Evolutionary conservation across 2,797 vertebrate genomes (phyloP).

Genomic region (Acipenser ruthenus): DNA sequence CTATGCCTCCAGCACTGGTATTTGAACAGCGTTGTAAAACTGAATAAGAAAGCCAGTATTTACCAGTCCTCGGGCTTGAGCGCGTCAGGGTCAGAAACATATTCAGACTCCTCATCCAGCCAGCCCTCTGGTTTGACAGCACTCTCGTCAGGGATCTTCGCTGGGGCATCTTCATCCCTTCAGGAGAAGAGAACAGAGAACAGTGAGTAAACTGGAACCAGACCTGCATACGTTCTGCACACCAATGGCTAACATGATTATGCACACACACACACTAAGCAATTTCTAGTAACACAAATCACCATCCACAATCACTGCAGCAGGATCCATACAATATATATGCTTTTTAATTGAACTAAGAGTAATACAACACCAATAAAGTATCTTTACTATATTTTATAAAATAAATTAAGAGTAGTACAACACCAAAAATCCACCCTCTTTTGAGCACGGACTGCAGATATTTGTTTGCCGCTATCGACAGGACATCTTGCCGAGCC

Average conservation of each 20-base stretch:
- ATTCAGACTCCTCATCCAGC: constrained; percentile 90
- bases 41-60: constrained; percentile 7
- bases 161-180: constrained; percentile 94
- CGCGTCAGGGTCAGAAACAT: constrained; percentile 84
- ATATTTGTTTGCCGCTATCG: too few species aligned
- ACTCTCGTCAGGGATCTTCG: constrained; percentile 80
- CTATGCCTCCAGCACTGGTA: too few species aligned
- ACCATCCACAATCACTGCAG: not conserved
- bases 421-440: too few species aligned
- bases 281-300: not conserved
- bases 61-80: constrained; percentile 96
- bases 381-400: too few species aligned
- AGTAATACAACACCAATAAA: too few species aligned
- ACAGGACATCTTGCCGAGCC: too few species aligned
- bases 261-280: not conserved
- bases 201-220: constrained; percentile 2
- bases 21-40: too few species aligned
- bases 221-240: too few species aligned
- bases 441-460: too few species aligned
- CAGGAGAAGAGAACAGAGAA: not conserved
- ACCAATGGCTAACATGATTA: not conserved
- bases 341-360: not conserved
- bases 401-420: too few species aligned
- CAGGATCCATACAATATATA: not conserved
- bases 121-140: constrained; percentile 92